These are phyloP conservation scores for Craniophora ligustri DNA, from an alignment of 2,888 invertebrate genomes.

Conservation along the genomic window DNA sequence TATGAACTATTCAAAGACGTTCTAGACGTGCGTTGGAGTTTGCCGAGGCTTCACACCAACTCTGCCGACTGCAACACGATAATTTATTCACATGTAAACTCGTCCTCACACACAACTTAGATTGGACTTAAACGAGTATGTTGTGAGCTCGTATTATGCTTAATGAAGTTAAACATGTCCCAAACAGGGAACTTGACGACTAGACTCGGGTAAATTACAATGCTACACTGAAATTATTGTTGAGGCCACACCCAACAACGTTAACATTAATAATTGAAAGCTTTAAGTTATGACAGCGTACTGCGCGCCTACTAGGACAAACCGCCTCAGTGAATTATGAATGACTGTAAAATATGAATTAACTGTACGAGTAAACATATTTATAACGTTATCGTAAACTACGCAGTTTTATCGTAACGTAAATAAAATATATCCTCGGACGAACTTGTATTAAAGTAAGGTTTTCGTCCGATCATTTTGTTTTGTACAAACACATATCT, in stretches of 20 bases:
- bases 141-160: conserved; percentile 84
- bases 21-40: conserved; percentile 49
- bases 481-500: conserved; percentile 49
- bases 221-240: conserved; percentile 62
- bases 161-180: conserved; percentile 87
- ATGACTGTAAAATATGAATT: conserved; percentile 29
- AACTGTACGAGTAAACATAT: conserved; percentile 13
- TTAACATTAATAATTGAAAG: conserved; percentile 51
- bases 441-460: conserved; percentile 36
- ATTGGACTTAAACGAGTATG: conserved; percentile 88
- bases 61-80: conserved; percentile 81
- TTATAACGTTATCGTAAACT: too few relatives aligned
- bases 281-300: conserved; percentile 55
- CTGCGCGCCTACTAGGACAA: conserved; percentile 41
- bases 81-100: conserved; percentile 88
- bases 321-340: conserved; percentile 25
- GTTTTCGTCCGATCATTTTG: conserved; percentile 37
- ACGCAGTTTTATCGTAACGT: too few relatives aligned
- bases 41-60: conserved; percentile 61
- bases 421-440: too few relatives aligned
- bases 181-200: conserved; percentile 73
- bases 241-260: conserved; percentile 39
- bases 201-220: conserved; percentile 70
- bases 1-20: conserved; percentile 55
- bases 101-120: conserved; percentile 83